These are phyloP conservation scores for Iguana delicatissima DNA, from an alignment of 2,797 vertebrate species.

Conservation along the genomic window DNA sequence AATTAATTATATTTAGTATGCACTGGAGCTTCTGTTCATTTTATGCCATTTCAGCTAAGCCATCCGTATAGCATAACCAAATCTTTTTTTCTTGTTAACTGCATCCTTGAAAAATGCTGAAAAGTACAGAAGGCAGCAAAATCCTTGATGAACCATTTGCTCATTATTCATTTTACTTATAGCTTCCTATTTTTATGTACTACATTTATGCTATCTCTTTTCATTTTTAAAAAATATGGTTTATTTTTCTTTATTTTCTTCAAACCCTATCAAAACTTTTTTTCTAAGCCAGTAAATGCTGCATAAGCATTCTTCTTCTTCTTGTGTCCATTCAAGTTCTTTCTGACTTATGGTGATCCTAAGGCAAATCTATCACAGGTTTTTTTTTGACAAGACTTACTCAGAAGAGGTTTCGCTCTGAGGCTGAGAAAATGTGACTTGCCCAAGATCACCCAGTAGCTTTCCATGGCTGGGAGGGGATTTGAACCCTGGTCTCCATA, in stretches of 20 bases:
- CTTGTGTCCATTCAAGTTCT: background rate
- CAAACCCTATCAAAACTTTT: background rate
- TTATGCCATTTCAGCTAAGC: background rate
- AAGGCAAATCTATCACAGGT: no score
- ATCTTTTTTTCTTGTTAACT: background rate
- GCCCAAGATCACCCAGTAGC: no score
- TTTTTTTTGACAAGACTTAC: no score
- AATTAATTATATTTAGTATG: background rate
- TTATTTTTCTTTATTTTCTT: background rate
- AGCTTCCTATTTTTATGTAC: background rate
- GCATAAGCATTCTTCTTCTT: background rate
- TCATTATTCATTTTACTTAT: background rate
- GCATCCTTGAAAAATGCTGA: background rate
- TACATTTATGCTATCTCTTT: background rate
- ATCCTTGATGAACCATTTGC: background rate
- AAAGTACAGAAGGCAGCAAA: background rate
- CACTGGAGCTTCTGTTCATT: background rate
- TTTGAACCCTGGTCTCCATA: no score
- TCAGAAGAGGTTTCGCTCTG: no score
- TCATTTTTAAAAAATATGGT: background rate
- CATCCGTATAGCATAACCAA: constrained; percentile 4
- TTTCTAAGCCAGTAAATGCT: background rate
- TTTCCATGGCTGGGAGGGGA: no score
- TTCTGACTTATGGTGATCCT: no score
- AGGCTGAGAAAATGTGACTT: no score